Evolutionary conservation across 2,113 vertebrate genomes (phyloP), one percentile per base, ranked within the genome.

Genomic region (Ochotona princeps): DNA sequence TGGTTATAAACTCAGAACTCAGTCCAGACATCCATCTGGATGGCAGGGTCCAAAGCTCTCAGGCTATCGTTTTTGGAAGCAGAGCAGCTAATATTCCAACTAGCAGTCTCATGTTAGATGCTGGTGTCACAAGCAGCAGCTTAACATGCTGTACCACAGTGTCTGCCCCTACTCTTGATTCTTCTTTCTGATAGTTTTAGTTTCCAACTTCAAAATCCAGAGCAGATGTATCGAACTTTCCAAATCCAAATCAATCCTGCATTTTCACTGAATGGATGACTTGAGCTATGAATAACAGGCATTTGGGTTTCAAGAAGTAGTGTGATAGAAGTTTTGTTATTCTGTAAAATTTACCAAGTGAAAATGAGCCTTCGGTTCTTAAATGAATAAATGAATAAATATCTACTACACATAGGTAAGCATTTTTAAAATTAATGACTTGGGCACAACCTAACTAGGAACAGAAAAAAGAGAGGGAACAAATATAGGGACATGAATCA

Each of bases 171-270:
- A 57, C 54, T 57, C 54, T 17, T 57, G 72, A 5, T 63, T 51
- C 44, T 87, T 25, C 17, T 44, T 70, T 76, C 14, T 65, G 51
- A 2, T 13, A 76, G 21, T 8, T 79, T 78, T 80, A 83, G 26
- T 38, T 94, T 74, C n/a, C n/a, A 47, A n/a, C n/a, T 47, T 92
- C 49, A 90, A 87, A 92, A 69, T 25, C 23, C 61, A 83, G 1
- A 54, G 13, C 20, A 79, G 13, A 11, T 57, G 6, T 78, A 75
- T 20, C 8, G 69, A 54, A 83, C 28, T 67, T 35, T 7, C 14
- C 4, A 87, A 47, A 26, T 10, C 1, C 44, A 83, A 8, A 11
- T 74, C 15, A 83, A 4, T 47, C 32, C 12, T 84, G 17, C 17
- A 26, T 60, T 83, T 73, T 90, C 23, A 87, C 30, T 84, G 11